phyloP scores from a whole-genome alignment of 2,797 vertebrate genomes.

The Anomalospiza imberbis region DNA sequence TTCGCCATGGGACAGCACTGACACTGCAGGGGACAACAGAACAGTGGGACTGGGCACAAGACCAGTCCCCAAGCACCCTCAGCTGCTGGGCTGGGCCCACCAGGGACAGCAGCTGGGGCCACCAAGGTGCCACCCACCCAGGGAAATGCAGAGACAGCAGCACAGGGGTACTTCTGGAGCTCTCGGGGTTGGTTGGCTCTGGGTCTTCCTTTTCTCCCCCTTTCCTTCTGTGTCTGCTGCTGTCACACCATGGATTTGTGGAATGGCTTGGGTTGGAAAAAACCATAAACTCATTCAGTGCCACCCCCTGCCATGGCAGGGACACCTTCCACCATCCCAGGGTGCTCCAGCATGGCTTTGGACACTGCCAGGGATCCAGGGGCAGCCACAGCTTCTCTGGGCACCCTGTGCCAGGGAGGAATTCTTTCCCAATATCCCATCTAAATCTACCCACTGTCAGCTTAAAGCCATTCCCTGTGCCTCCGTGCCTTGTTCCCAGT shows the following conservation, averaged over 20 bases:
- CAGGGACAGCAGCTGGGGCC: background rate
- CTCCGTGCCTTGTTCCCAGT: background rate
- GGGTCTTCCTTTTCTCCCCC: background rate
- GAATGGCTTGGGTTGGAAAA: background rate
- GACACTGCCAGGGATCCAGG: background rate
- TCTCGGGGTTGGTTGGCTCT: accelerated
- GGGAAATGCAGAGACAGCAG: background rate
- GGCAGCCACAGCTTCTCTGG: background rate
- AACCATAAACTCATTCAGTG: background rate
- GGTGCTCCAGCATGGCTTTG: background rate
- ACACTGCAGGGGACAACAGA: no score
- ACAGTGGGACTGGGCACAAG: background rate
- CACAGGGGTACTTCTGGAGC: background rate
- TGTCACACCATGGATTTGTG: background rate
- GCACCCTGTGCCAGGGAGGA: background rate
- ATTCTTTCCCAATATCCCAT: background rate
- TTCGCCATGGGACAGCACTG: background rate
- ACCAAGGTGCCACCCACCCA: background rate
- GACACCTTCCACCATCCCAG: background rate
- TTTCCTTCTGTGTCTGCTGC: background rate
- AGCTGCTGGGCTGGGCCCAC: background rate
- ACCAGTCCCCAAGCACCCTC: background rate
- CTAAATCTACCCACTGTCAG: no score
- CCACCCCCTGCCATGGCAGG: background rate
- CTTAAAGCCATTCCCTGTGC: background rate